Conservation (phyloP, 2,113 vertebrate genomes). For the Mormoops blainvillei region DNA sequence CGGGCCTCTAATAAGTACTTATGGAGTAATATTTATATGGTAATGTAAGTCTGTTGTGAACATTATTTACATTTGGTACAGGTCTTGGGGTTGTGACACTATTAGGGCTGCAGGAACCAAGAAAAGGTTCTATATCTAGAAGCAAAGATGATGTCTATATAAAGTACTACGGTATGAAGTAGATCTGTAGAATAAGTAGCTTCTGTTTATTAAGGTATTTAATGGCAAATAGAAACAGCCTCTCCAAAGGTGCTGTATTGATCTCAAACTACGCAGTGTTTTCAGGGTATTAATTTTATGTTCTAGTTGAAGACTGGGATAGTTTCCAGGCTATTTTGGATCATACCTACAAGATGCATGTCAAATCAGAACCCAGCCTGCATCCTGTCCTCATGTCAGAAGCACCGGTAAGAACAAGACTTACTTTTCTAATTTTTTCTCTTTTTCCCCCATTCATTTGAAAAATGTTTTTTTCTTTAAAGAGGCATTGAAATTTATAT, state of each 20-base stretch:
- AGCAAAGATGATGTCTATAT: not conserved
- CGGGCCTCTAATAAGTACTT: not conserved
- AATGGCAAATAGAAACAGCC: not conserved
- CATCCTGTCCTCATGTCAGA: slow-evolving; percentile 99
- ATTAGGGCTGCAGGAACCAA: not conserved
- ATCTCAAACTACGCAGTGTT: not conserved
- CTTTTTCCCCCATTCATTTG: not conserved
- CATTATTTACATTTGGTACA: not conserved
- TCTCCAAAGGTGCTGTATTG: not conserved
- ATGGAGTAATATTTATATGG: not conserved
- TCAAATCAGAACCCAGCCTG: slow-evolving; percentile 97
- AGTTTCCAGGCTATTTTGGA: slow-evolving; percentile 98
- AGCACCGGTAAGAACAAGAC: slow-evolving; percentile 88
- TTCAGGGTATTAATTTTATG: slow-evolving; percentile 35
- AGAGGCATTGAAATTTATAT: not conserved
- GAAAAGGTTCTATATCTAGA: not conserved
- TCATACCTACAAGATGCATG: slow-evolving; percentile 98
- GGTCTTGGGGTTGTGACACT: not conserved
- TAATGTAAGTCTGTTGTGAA: not conserved
- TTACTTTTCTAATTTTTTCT: slow-evolving; percentile 44
- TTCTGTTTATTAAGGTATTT: not conserved
- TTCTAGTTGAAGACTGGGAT: slow-evolving; percentile 98
- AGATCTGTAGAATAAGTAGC: not conserved
- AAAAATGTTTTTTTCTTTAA: slow-evolving; percentile 24
- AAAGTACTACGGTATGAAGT: not conserved